Percentiles rank a stretch among this genome's conserved stretches.
phyloP scores from a whole-genome alignment of 2,888 invertebrate genomes.

The Maniola hyperantus region DNA sequence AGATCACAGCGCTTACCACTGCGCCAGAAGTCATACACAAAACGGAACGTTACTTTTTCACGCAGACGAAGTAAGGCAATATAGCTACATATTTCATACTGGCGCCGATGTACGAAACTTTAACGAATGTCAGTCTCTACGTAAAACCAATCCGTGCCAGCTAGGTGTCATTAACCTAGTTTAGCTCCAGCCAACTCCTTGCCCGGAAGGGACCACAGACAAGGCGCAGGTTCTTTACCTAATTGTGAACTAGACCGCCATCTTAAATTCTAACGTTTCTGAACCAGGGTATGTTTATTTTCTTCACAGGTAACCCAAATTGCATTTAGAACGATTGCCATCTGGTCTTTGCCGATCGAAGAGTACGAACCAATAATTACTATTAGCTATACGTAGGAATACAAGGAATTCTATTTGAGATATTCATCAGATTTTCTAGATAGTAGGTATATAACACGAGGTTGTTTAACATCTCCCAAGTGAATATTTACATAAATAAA shows the following conservation, averaged over 20 bases:
- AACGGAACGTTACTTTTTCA: too few species aligned
- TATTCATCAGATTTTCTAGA: background rate
- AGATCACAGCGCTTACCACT: too few species aligned
- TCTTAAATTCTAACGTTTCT: constrained; percentile 8
- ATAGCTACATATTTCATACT: background rate
- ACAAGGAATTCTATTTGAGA: background rate
- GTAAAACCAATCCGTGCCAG: constrained; percentile 49
- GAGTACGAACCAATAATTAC: background rate
- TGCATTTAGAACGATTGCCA: background rate
- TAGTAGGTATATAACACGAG: too few species aligned
- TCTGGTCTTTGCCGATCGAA: background rate
- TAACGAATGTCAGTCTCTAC: constrained; percentile 3
- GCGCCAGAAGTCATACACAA: too few species aligned
- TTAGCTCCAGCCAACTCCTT: constrained; percentile 56
- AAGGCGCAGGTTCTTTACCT: constrained; percentile 42
- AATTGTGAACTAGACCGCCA: constrained; percentile 32
- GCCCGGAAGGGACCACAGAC: constrained; percentile 56
- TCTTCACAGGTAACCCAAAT: constrained; percentile 12
- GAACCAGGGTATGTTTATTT: constrained; percentile 19
- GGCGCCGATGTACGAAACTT: background rate
- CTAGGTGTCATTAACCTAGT: constrained; percentile 62
- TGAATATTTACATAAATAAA: too few species aligned
- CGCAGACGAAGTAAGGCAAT: background rate
- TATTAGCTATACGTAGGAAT: too few species aligned
- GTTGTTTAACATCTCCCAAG: too few species aligned